Evolutionary conservation across 2,888 invertebrate species (phyloP).

Genomic region (Bombylius discolor): DNA sequence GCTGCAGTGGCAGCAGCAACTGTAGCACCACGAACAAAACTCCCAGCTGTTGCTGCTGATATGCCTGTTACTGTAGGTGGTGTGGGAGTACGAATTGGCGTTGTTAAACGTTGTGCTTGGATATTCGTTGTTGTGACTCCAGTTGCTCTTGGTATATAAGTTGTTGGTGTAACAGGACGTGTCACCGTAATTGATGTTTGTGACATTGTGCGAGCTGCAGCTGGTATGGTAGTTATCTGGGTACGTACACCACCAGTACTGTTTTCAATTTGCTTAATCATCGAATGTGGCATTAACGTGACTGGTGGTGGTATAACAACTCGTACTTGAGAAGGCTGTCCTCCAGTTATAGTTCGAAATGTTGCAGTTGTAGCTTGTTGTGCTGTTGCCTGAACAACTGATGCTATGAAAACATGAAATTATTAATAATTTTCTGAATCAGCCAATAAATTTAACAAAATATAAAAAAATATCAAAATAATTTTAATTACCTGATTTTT

Average conservation of each 20-base stretch:
- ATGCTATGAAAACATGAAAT: not conserved
- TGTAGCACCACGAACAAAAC: slow-evolving; percentile 29
- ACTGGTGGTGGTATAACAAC: slow-evolving; percentile 32
- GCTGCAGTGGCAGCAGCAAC: slow-evolving; percentile 24
- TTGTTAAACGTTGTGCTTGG: slow-evolving; percentile 28
- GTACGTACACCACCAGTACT: slow-evolving; percentile 25
- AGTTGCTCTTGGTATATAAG: slow-evolving; percentile 31
- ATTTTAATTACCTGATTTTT: slow-evolving; percentile 2
- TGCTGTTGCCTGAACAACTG: not conserved
- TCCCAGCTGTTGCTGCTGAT: slow-evolving; percentile 23
- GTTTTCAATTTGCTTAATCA: slow-evolving; percentile 41
- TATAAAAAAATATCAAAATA: not conserved
- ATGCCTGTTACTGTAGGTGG: slow-evolving; percentile 20
- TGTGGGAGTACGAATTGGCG: slow-evolving; percentile 30
- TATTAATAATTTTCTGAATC: not conserved
- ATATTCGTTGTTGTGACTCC: slow-evolving; percentile 31
- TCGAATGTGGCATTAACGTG: slow-evolving; percentile 37
- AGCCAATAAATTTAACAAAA: not conserved
- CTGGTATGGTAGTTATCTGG: slow-evolving; percentile 34
- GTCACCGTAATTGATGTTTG: slow-evolving; percentile 37
- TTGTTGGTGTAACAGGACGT: slow-evolving; percentile 30
- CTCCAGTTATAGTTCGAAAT: slow-evolving; percentile 25
- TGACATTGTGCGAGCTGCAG: slow-evolving; percentile 30
- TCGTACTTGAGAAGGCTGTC: slow-evolving; percentile 32
- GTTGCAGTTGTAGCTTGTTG: slow-evolving; percentile 27